Base-by-base conservation (phyloP, 2,113 vertebrate genomes). In the Falcunculus frontatus region DNA sequence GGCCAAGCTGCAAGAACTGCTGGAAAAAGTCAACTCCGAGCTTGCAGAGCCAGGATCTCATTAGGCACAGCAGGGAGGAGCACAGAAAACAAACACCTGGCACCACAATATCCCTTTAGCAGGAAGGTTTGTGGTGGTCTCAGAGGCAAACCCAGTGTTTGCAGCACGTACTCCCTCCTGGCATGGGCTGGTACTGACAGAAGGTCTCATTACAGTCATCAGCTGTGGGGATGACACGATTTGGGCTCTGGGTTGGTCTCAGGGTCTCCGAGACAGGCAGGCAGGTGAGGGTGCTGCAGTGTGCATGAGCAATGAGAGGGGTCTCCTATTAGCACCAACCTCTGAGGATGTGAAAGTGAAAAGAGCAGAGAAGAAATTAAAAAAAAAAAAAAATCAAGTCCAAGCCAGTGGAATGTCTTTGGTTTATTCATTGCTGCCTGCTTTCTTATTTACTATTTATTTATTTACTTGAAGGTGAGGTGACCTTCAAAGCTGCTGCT, bases 401-500 rank as follows among this genome's bases (percentile, higher is more conserved):
- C 60, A 75, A 73, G 53, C 35, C 76, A 49, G 41, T 46, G 44
- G 76, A 88, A 93, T 75, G 32, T n/a, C 73, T 82, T 64, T 72
- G 84, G 35, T 69, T 90, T 89, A 87, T 91, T 93, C 74, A 76
- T 15, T 60, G 90, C 80, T 90, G 76, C 83, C 46, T 55, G 47
- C n/a, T 93, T 81, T 67, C 59, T 94, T 95, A 76, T 87, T 91
- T 93, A 33, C 69, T 95, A 32, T 92, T 94, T 96, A 85, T 96
- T 96, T 97, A 95, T 93, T 94, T 96, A 85, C 95, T 92, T 27
- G 70, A 73, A 89, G 72, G 62, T 1, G 6, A 92, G 82, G 92
- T 97, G 96, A 97, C 96, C 95, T 97, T 93, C 92, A 95, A 91
- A 96, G 95, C 90, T 80, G 44, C 84, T 91, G 90, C 73, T 69